Evolutionary conservation across 2,113 vertebrate genomes (phyloP), one percentile per base, ranked within the genome.

Genomic region (Takifugu flavidus): DNA sequence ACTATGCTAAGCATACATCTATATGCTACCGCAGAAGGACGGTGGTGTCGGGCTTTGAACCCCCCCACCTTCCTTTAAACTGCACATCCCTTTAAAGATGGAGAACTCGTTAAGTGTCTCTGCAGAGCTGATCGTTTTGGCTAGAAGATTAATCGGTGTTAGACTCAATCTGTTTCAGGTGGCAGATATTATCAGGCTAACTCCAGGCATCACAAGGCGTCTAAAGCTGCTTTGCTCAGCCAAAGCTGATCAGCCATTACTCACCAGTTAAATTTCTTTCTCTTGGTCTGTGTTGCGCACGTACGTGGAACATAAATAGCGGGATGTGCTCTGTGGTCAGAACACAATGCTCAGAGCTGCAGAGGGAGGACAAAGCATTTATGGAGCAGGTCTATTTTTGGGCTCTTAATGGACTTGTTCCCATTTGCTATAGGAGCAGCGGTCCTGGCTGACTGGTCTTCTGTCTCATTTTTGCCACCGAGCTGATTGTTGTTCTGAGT

Each of bases 381-480:
- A 68, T 46, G 39, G 67, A 79, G 53, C 64, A 4, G 7, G 49
- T 70, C 80, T 87, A 87, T 87, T 86, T 85, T 80, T 65, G 83
- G 75, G 25, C 55, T 72, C 67, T 78, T 85, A 84, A 81, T 82
- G 70, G 79, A 82, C 80, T 59, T 66, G 73, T 64, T 76, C 79
- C 56, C 67, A 43, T 85, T 84, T 65, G 78, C 68, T 64, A 64
- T 49, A 62, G 60, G 65, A 78, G 74, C 67, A 68, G 34, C 34
- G 34, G 67, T 59, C 79, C 73, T 67, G 20, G 52, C 62, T 72
- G 75, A 75, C 66, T 74, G 73, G 68, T 79, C 70, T 64, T 59
- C 65, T 49, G 15, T 20, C 7, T 47, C 45, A 1, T n/a, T 14
- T 6, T 39, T 39, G 11, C 34, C 7, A 2, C 11, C 34, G 8